Percentiles rank a stretch among this genome's conserved stretches.
These are phyloP conservation scores for Trematomus bernacchii DNA, from an alignment of 2,797 vertebrate genomes.

Conservation along the genomic window DNA sequence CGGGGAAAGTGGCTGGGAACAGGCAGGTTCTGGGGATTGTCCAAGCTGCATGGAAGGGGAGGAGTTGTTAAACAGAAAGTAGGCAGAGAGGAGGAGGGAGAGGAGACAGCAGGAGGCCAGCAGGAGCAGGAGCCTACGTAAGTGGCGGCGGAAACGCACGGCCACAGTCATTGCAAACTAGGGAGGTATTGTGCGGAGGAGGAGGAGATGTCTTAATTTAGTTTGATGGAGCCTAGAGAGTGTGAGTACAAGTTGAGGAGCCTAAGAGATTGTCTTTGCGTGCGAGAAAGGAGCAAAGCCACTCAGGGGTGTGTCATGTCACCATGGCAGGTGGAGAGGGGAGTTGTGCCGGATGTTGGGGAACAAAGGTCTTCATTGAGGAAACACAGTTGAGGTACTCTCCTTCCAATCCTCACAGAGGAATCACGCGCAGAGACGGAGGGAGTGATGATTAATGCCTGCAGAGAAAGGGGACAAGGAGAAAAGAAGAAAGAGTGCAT, in stretches of 20 bases:
- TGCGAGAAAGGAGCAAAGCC: conserved; percentile 59
- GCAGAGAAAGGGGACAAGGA: conserved; percentile 70
- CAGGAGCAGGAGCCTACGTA: conserved; percentile 92
- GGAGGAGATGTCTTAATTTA: conserved; percentile 43
- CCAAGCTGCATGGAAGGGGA: conserved; percentile 92
- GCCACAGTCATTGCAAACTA: conserved; percentile 75
- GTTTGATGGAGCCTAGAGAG: conserved; percentile 12
- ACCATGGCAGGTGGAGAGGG: conserved; percentile 93
- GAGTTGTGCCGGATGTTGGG: conserved; percentile 50
- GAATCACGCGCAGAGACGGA: conserved; percentile 60
- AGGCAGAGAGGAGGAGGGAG: conserved; percentile 94
- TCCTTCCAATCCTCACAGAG: conserved; percentile 52
- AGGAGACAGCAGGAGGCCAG: conserved; percentile 94
- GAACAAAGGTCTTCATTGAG: conserved; percentile 60
- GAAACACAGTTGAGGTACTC: conserved; percentile 34
- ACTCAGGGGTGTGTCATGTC: conserved; percentile 89
- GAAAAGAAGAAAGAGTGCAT: conserved; percentile 62
- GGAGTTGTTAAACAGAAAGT: conserved; percentile 94
- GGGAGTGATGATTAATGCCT: conserved; percentile 73
- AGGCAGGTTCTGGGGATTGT: conserved; percentile 88
- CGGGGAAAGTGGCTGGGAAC: conserved; percentile 87
- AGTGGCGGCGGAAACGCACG: conserved; percentile 86
- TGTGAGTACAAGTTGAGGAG: conserved; percentile 14
- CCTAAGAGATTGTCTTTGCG: conserved; percentile 59
- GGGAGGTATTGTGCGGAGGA: conserved; percentile 21